Evolutionary conservation across 2,888 invertebrate genomes (phyloP), one percentile per base, ranked within the genome.

Genomic region (Heteropelma amictum): DNA sequence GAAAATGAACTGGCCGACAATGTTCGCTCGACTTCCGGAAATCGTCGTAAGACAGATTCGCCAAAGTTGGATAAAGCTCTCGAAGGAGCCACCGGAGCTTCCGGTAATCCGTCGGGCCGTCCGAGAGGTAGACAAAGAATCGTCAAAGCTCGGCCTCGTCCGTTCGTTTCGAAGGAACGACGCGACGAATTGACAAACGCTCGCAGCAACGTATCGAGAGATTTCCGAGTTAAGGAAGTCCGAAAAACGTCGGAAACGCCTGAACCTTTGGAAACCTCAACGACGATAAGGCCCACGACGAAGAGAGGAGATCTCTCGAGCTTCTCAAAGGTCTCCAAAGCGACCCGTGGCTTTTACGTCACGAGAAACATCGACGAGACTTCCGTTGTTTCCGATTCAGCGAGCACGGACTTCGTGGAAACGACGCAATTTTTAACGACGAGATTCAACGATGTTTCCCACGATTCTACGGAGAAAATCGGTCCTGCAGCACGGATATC

Each of bases 281-380:
- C 72, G 3, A 72, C 78, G 0, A 17, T 78, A 0, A 79, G 42
- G 38, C 74, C 80, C 7, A 84, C 83, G 1, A 85, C 84, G 0
- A 77, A 82, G 47, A 72, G 81, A 17, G 82, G 81, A 8, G 73
- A 70, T 12, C 74, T 74, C 28, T 21, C 78, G 0, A 17, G 19
- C 1, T 10, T 58, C 21, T 12, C 72, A 12, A 72, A 64, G 35
- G 35, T 54, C 0, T 33, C 54, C 14, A 64, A 47, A 10, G 47
- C 49, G 1, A 54, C 71, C 14, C 77, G 78, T 26, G 81, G 82
- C 0, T 82, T 82, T 72, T 79, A 79, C 38, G 72, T 82, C 1
- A 82, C 82, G 3, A 81, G 67, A 64, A 76, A 63, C 54, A 56
- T 64, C 6, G 56, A 77, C 28, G 74, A 74, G 35, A 54, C 14